Evolutionary conservation across 2,888 invertebrate species (phyloP).

Genomic region (Blastobasis lacticolella): DNA sequence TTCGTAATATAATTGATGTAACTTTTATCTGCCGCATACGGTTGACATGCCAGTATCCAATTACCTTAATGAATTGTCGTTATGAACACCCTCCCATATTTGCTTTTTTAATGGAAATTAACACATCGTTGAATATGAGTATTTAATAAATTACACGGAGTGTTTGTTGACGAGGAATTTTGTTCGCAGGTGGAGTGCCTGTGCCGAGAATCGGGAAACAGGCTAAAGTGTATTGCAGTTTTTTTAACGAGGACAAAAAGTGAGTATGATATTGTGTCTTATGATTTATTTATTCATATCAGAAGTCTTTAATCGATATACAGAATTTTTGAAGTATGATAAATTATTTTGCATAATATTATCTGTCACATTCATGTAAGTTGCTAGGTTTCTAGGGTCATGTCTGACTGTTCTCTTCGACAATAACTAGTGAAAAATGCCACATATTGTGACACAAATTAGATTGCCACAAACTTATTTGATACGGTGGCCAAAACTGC

Average conservation of each 20-base stretch:
- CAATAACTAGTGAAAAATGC: too few relatives aligned
- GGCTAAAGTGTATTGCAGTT: slow-evolving; percentile 27
- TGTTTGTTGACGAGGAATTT: slow-evolving; percentile 16
- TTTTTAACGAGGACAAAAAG: slow-evolving; percentile 25
- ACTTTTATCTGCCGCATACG: not conserved
- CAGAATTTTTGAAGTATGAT: too few relatives aligned
- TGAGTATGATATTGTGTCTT: slow-evolving; percentile 25
- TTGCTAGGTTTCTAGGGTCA: too few relatives aligned
- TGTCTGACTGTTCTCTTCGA: too few relatives aligned
- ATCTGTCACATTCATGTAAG: too few relatives aligned
- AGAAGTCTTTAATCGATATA: too few relatives aligned
- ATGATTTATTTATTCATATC: too few relatives aligned
- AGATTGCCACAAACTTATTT: too few relatives aligned
- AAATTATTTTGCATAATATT: too few relatives aligned
- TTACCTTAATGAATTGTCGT: slow-evolving; percentile 20
- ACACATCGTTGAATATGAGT: slow-evolving; percentile 3
- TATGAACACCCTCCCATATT: slow-evolving; percentile 10
- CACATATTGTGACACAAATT: too few relatives aligned
- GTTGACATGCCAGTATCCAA: slow-evolving; percentile 20
- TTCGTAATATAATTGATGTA: slow-evolving; percentile 26
- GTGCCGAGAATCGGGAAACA: slow-evolving; percentile 24
- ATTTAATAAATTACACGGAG: slow-evolving; percentile 10
- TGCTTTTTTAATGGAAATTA: slow-evolving; percentile 21
- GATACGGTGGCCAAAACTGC: too few relatives aligned
- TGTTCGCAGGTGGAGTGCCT: slow-evolving; percentile 30